Evolutionary conservation across 2,113 vertebrate genomes (phyloP).

Genomic region (Xiphophorus couchianus): DNA sequence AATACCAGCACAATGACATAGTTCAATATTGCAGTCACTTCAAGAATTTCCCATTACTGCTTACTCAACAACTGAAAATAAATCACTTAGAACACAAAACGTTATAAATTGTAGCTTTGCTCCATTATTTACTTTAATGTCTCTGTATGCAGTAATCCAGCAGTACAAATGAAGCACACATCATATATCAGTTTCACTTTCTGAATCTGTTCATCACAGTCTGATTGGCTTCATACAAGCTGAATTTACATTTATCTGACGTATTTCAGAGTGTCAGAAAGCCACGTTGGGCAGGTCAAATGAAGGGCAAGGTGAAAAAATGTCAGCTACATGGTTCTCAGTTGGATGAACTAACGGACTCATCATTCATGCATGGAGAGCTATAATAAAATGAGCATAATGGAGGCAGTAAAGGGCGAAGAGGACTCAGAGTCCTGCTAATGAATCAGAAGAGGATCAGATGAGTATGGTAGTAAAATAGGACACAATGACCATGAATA

Average conservation of each 20-base stretch:
- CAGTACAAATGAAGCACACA: neutral
- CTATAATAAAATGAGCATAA: conserved; percentile 58
- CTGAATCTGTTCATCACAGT: conserved; percentile 17
- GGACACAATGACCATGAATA: neutral
- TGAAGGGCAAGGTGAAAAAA: conserved; percentile 50
- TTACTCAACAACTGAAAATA: neutral
- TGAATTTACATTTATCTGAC: conserved; percentile 49
- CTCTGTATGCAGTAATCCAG: neutral
- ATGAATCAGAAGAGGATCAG: conserved; percentile 54
- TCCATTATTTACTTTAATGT: neutral
- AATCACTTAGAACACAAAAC: neutral
- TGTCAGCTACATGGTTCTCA: conserved; percentile 41
- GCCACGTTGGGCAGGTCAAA: conserved; percentile 15
- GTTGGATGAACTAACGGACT: conserved; percentile 46
- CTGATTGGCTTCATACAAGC: conserved; percentile 22
- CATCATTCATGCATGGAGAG: conserved; percentile 35
- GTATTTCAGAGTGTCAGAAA: conserved; percentile 20
- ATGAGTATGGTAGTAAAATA: neutral
- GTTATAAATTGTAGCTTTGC: neutral
- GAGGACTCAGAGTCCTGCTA: conserved; percentile 47
- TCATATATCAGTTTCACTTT: conserved; percentile 4
- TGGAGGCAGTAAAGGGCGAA: conserved; percentile 62
- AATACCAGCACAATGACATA: neutral
- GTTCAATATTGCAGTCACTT: neutral
- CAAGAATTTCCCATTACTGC: neutral